Conservation (phyloP, 2,888 invertebrate species). For the Cybosia mesomella region DNA sequence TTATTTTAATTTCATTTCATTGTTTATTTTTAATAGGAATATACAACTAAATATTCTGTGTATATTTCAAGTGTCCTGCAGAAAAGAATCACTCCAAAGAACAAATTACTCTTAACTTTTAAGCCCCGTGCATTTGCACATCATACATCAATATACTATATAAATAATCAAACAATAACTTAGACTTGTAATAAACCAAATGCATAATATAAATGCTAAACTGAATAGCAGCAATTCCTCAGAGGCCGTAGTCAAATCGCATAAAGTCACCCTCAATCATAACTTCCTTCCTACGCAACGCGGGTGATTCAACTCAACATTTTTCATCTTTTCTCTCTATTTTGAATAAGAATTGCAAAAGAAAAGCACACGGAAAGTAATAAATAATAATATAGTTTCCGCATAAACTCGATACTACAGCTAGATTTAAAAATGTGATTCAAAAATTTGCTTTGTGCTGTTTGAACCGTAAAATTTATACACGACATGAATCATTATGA, state of each 20-base stretch:
- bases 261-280: slow-evolving; percentile 71
- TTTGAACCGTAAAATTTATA: slow-evolving; percentile 19
- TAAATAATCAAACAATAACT: slow-evolving; percentile 2
- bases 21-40: no score
- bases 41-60: no score
- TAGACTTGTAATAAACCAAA: not conserved
- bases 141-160: not conserved
- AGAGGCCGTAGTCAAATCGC: slow-evolving; percentile 65
- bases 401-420: slow-evolving; percentile 58
- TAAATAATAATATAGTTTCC: slow-evolving; percentile 71
- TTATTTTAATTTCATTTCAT: no score
- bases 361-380: slow-evolving; percentile 61
- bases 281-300: slow-evolving; percentile 61
- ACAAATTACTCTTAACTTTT: not conserved
- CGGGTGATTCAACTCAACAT: slow-evolving; percentile 55
- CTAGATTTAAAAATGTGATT: slow-evolving; percentile 59
- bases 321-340: slow-evolving; percentile 59
- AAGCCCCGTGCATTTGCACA: not conserved
- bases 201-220: slow-evolving; percentile 16
- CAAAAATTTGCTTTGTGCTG: slow-evolving; percentile 44
- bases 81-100: no score
- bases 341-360: slow-evolving; percentile 68
- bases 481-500: slow-evolving; percentile 20
- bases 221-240: slow-evolving; percentile 51
- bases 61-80: no score